Conservation (phyloP, 37 sponge, comb jelly and placozoan species). For the Geodia barretti region DNA sequence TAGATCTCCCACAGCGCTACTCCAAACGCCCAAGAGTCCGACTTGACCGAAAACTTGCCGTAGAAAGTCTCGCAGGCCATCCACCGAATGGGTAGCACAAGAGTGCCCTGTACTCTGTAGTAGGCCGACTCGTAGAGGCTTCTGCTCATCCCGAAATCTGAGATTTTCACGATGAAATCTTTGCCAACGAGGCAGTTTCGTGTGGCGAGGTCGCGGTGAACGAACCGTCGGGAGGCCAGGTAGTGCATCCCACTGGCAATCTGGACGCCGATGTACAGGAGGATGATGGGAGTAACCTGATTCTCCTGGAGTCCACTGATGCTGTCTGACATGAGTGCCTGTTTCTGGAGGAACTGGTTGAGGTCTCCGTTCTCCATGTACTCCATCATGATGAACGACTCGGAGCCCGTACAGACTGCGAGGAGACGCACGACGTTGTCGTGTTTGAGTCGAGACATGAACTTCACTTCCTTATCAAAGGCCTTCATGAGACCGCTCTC, state of each 20-base stretch:
- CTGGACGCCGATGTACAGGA: conserved; percentile 77
- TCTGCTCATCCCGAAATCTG: conserved; percentile 91
- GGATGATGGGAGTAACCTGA: conserved; percentile 65
- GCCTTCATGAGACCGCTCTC: conserved; percentile 57
- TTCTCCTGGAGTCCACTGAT: conserved; percentile 63
- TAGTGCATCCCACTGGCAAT: conserved; percentile 87
- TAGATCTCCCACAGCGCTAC: conserved; percentile 87
- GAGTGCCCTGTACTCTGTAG: conserved; percentile 69
- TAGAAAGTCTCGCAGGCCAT: conserved; percentile 91
- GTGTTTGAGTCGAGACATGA: conserved; percentile 80
- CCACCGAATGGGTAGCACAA: conserved; percentile 80
- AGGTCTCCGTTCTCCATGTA: conserved; percentile 96
- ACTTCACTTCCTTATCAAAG: conserved; percentile 82
- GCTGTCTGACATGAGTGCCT: conserved; percentile 43
- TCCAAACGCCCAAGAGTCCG: conserved; percentile 89
- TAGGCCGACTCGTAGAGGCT: conserved; percentile 81
- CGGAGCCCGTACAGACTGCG: conserved; percentile 54
- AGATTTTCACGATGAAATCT: conserved; percentile 81
- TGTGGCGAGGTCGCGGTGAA: conserved; percentile 86
- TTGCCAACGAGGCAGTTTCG: conserved; percentile 91
- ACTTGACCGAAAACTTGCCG: conserved; percentile 85
- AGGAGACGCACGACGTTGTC: conserved; percentile 75
- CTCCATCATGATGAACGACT: conserved; percentile 93
- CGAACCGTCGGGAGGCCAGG: conserved; percentile 67
- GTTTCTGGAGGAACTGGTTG: conserved; percentile 87